These are phyloP conservation scores for Plecotus auritus DNA, from an alignment of 2,113 vertebrate genomes.

Conservation along the genomic window DNA sequence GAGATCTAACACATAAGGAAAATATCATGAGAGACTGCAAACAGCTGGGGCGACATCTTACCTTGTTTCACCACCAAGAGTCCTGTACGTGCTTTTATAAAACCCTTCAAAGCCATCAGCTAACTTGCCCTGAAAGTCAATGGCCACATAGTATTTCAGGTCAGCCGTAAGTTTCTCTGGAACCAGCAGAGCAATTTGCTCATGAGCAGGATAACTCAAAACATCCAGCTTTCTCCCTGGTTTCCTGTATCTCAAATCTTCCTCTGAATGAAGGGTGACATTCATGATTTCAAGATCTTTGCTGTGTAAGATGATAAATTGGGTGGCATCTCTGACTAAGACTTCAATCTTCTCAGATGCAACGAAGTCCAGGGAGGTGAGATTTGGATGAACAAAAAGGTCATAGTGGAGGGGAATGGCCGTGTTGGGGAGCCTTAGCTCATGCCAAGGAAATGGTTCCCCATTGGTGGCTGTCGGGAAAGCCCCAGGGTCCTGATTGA, in stretches of 20 bases:
- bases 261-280: conserved; percentile 39
- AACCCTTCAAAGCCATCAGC: conserved; percentile 59
- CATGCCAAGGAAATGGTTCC: conserved; percentile 57
- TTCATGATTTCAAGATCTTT: conserved; percentile 54
- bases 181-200: conserved; percentile 65
- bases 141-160: conserved; percentile 30
- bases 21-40: neutral
- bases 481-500: neutral
- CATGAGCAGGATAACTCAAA: conserved; percentile 47
- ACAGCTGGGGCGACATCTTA: neutral
- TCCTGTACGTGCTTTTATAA: conserved; percentile 63
- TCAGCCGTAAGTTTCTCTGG: conserved; percentile 5
- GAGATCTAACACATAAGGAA: neutral
- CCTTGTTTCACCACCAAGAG: conserved; percentile 60
- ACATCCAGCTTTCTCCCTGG: neutral
- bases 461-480: neutral
- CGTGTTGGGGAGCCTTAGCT: conserved; percentile 26
- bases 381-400: conserved; percentile 47
- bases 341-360: conserved; percentile 51
- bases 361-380: conserved; percentile 63
- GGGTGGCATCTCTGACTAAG: conserved; percentile 40
- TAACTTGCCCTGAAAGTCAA: conserved; percentile 56
- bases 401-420: conserved; percentile 44
- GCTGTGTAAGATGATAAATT: conserved; percentile 63
- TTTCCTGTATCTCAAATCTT: neutral